Conservation (phyloP, 2,888 invertebrate species). For the Apamea anceps region DNA sequence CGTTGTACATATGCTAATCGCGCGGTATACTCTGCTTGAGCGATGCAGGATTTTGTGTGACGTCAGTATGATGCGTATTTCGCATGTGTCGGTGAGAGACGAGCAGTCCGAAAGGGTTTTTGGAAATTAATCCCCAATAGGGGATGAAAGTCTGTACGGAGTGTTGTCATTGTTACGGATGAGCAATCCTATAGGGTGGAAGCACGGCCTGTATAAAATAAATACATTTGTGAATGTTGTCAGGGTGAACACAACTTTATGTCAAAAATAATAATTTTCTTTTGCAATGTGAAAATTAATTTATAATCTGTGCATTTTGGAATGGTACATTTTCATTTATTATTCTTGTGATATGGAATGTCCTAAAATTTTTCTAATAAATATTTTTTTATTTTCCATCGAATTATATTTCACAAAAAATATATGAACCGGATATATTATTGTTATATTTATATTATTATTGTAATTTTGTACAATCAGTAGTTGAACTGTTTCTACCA, state of each 20-base stretch:
- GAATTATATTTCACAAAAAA: constrained; percentile 49
- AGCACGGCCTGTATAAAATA: background rate
- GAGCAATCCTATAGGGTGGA: too few species aligned
- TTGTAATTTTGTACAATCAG: constrained; percentile 52
- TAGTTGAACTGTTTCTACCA: constrained; percentile 19
- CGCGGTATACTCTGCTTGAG: too few species aligned
- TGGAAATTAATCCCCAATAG: too few species aligned
- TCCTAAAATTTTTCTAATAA: constrained; percentile 37
- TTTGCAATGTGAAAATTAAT: constrained; percentile 40
- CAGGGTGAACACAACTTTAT: constrained; percentile 45
- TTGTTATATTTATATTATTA: constrained; percentile 37
- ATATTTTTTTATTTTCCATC: constrained; percentile 17
- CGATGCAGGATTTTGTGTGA: too few species aligned
- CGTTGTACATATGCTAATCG: too few species aligned
- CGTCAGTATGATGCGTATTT: too few species aligned
- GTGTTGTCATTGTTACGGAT: too few species aligned
- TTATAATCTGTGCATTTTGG: constrained; percentile 33
- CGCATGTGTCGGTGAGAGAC: too few species aligned
- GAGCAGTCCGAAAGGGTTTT: too few species aligned
- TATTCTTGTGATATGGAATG: constrained; percentile 55
- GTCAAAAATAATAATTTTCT: constrained; percentile 41
- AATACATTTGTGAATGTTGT: background rate
- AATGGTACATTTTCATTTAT: constrained; percentile 32
- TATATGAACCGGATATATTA: constrained; percentile 42
- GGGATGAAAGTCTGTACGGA: too few species aligned